These are phyloP conservation scores for Lamproptera curius DNA, from an alignment of 2,888 invertebrate genomes.

Conservation along the genomic window DNA sequence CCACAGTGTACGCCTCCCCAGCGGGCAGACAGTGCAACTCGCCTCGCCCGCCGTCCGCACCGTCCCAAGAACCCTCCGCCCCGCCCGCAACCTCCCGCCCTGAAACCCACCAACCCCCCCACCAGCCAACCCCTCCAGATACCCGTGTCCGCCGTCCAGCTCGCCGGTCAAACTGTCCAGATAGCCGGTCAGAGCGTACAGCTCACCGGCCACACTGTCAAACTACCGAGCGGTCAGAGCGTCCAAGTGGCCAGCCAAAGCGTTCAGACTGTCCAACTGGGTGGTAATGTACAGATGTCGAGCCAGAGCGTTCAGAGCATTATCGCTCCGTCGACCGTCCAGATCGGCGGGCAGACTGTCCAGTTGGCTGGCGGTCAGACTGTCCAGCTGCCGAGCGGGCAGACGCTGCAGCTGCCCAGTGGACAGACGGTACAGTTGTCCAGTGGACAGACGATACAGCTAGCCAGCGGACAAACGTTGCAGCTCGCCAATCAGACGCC, in stretches of 20 bases:
- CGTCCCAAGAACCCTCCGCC: constrained; percentile 43
- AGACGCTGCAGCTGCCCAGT: constrained; percentile 62
- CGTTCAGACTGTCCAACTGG: constrained; percentile 56
- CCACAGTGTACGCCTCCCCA: constrained; percentile 62
- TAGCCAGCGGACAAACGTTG: constrained; percentile 55
- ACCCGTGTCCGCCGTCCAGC: constrained; percentile 58
- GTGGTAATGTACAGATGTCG: constrained; percentile 41
- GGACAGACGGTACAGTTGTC: constrained; percentile 57
- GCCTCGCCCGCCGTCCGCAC: constrained; percentile 52
- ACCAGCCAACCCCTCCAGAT: constrained; percentile 41
- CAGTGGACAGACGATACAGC: constrained; percentile 56
- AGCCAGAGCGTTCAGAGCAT: constrained; percentile 38
- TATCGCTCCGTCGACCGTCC: constrained; percentile 32
- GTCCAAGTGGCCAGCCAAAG: constrained; percentile 48
- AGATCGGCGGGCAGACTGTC: constrained; percentile 43
- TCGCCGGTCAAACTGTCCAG: constrained; percentile 57
- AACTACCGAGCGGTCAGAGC: constrained; percentile 61
- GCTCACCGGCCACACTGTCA: constrained; percentile 67
- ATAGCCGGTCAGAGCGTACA: constrained; percentile 61
- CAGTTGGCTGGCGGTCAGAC: constrained; percentile 47
- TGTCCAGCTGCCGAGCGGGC: constrained; percentile 70
- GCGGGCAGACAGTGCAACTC: constrained; percentile 62
- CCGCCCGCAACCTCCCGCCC: constrained; percentile 41
- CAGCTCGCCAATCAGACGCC: constrained; percentile 57
- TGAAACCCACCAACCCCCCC: constrained; percentile 38